Evolutionary conservation across 2,888 invertebrate genomes (phyloP).

Genomic region (Drosophila fulvimacula): DNA sequence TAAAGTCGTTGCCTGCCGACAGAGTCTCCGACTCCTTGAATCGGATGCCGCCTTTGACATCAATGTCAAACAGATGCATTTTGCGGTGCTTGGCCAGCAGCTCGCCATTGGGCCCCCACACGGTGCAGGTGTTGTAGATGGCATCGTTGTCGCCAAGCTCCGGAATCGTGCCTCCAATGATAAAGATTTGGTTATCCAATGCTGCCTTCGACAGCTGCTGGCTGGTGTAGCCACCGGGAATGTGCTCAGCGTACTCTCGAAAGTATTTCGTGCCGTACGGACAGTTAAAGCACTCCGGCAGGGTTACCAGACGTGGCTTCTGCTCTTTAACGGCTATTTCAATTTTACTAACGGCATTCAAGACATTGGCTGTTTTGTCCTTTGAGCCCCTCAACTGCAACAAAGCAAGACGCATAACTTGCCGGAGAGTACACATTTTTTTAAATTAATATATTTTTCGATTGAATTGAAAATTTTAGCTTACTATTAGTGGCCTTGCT

Average conservation of each 20-base stretch:
- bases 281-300: conserved; percentile 97
- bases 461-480: conserved; percentile 11
- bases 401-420: conserved; percentile 87
- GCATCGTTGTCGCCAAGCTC: conserved; percentile 88
- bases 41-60: conserved; percentile 95
- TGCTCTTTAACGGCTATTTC: conserved; percentile 86
- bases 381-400: conserved; percentile 92
- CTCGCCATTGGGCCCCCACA: conserved; percentile 92
- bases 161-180: conserved; percentile 96
- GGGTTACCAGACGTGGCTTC: conserved; percentile 88
- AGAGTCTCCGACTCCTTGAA: conserved; percentile 96
- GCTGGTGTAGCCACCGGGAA: conserved; percentile 92
- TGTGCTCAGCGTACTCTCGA: conserved; percentile 92
- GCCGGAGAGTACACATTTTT: background rate
- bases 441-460: too few species aligned
- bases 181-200: conserved; percentile 89
- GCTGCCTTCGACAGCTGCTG: conserved; percentile 90
- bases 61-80: conserved; percentile 97
- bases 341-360: conserved; percentile 90
- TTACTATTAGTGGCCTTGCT: conserved; percentile 56
- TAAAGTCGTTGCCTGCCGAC: conserved; percentile 90
- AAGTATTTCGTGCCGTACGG: conserved; percentile 96
- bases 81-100: conserved; percentile 93
- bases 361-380: conserved; percentile 91
- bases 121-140: conserved; percentile 94